Conservation (phyloP, 2,888 invertebrate genomes). For the Hyalella azteca region DNA sequence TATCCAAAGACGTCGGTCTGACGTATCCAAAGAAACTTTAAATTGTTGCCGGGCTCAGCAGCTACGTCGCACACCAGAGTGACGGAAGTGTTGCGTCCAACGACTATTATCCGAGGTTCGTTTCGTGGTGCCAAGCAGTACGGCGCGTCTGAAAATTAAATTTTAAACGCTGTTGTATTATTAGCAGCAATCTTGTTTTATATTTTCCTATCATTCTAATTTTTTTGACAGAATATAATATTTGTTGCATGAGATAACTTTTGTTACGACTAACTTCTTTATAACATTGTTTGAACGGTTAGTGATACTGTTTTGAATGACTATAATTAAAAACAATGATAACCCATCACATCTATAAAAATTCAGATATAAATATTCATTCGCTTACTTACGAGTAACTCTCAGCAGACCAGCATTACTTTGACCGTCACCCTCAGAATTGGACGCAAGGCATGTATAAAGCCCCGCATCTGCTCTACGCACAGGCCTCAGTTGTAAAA, state of each 20-base stretch:
- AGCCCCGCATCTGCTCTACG: constrained; percentile 40
- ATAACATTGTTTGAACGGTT: too few relatives aligned
- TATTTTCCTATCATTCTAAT: too few relatives aligned
- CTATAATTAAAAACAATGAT: too few relatives aligned
- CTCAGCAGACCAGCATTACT: constrained; percentile 44
- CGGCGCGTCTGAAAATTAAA: constrained; percentile 26
- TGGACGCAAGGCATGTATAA: constrained; percentile 47
- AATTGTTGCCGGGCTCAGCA: constrained; percentile 15
- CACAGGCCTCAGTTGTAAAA: constrained; percentile 37
- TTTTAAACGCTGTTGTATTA: too few relatives aligned
- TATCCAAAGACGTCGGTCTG: constrained; percentile 27
- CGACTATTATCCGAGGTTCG: constrained; percentile 1
- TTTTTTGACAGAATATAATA: too few relatives aligned
- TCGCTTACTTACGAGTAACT: constrained; percentile 42
- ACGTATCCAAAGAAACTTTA: constrained; percentile 36
- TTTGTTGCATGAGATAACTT: too few relatives aligned
- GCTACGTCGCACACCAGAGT: constrained; percentile 38
- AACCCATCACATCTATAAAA: too few relatives aligned
- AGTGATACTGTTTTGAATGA: too few relatives aligned
- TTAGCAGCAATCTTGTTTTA: too few relatives aligned
- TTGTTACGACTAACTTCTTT: too few relatives aligned
- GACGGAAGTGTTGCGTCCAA: constrained; percentile 28
- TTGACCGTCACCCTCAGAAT: constrained; percentile 46
- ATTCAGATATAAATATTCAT: too few relatives aligned
- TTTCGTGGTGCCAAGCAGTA: constrained; percentile 35